These are phyloP conservation scores for Tenebrosternarchus preto DNA, from an alignment of 2,113 vertebrate species.

Conservation along the genomic window DNA sequence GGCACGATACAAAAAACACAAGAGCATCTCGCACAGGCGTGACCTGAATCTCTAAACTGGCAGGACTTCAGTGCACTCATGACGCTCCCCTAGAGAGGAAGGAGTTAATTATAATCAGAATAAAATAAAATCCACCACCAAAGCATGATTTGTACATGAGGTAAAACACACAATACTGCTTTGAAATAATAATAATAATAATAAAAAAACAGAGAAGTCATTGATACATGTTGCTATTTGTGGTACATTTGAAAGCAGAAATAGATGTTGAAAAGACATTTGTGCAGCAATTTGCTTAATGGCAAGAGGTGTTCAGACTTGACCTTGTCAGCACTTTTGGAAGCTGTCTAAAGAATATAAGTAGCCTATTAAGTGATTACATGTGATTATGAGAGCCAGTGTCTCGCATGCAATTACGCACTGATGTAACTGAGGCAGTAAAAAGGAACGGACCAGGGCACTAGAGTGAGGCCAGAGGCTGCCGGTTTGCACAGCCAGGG, in stretches of 20 bases:
- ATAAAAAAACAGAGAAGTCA: neutral
- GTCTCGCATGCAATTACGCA: neutral
- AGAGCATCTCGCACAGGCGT: neutral
- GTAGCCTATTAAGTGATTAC: slow-evolving; percentile 10
- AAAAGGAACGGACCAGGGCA: neutral
- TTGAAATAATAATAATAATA: too few species aligned
- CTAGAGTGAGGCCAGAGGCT: slow-evolving; percentile 19
- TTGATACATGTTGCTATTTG: neutral
- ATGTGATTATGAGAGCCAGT: neutral
- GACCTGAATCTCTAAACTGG: slow-evolving; percentile 38
- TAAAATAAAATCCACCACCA: slow-evolving; percentile 10
- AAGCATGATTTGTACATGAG: slow-evolving; percentile 28
- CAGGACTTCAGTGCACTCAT: slow-evolving; percentile 22
- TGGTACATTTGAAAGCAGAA: too few species aligned
- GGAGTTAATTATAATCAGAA: slow-evolving; percentile 34
- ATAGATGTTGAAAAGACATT: neutral
- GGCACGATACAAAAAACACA: slow-evolving; percentile 34
- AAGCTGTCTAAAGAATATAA: neutral
- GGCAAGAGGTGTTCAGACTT: neutral
- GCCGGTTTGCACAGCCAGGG: slow-evolving; percentile 18
- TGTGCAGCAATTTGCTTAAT: neutral
- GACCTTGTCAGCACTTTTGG: neutral
- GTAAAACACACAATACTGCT: neutral
- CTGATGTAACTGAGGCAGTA: neutral
- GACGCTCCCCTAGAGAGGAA: slow-evolving; percentile 8